Evolutionary conservation across 2,113 vertebrate genomes (phyloP).

Genomic region (Notechis scutatus): DNA sequence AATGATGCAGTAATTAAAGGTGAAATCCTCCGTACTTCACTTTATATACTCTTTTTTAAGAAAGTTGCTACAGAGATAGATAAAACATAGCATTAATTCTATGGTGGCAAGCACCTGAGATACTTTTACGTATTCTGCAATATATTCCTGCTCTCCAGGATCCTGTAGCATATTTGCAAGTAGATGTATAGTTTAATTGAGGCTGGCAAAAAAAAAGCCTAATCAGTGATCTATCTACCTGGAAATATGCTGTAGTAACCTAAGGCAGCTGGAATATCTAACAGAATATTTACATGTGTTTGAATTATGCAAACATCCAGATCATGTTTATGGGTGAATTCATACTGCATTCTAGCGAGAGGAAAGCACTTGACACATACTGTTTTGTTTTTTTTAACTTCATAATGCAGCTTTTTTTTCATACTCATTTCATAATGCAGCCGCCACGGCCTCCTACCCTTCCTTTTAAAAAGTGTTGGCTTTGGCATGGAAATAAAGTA

Average conservation of each 20-base stretch:
- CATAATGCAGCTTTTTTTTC: not conserved
- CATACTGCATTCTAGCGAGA: not conserved
- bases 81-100: not conserved
- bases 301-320: not conserved
- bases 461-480: not conserved
- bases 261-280: not conserved
- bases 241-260: not conserved
- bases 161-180: not conserved
- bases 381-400: not conserved
- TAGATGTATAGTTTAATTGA: not conserved
- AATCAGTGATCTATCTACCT: not conserved
- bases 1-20: not conserved
- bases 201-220: not conserved
- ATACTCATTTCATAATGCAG: not conserved
- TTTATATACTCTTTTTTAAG: not conserved
- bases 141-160: not conserved
- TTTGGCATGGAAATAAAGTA: not conserved
- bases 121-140: not conserved
- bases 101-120: not conserved
- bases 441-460: not conserved
- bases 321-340: not conserved
- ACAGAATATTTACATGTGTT: not conserved
- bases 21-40: not conserved
- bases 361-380: not conserved
- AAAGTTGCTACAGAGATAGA: not conserved